Evolutionary conservation across 2,113 vertebrate genomes (phyloP), one percentile per base, ranked within the genome.

Genomic region (Phoenicopterus ruber): DNA sequence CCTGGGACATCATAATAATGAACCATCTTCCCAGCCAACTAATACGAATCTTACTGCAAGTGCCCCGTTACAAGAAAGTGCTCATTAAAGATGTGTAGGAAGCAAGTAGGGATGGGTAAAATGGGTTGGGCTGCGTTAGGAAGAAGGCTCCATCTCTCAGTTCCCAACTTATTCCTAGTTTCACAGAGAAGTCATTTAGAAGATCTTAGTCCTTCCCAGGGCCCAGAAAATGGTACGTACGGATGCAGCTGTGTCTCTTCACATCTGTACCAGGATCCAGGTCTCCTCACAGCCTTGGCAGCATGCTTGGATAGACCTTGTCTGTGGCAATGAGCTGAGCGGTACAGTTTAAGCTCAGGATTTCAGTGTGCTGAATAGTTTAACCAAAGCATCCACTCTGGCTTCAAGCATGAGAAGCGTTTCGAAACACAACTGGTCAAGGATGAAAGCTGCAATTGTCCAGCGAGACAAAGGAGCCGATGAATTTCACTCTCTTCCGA

Each of bases 21-120:
- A 80, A 49, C 13, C 15, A 17, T 38, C 61, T 46, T 84, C 50
- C 55, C 42, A 54, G 11, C 7, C 62, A 66, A 1, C 40, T 34
- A 13, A 29, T 17, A 22, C 0, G 0, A 1, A 3, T 5, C 47
- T 69, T 52, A 38, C 46, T 57, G 24, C 77, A 61, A 55, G 17
- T 57, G 31, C n/a, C 26, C 11, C 29, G 4, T 47, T 54, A 28
- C 38, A 89, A 79, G 61, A 29, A 92, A 55, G 8, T 57, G 31
- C 22, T 77, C 10, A 2, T 47, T 62, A 61, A 72, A 71, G 54
- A 18, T 29, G 9, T 1, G 9, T 19, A 59, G 52, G 52, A 78
- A 82, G 52, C 32, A 87, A 24, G 10, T 19, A 58, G 38, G 29
- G 36, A 29, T 79, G 47, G 32, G 18, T 82, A 29, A 67, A 67